Conservation (phyloP, 2,113 vertebrate species). For the Cromileptes altivelis region DNA sequence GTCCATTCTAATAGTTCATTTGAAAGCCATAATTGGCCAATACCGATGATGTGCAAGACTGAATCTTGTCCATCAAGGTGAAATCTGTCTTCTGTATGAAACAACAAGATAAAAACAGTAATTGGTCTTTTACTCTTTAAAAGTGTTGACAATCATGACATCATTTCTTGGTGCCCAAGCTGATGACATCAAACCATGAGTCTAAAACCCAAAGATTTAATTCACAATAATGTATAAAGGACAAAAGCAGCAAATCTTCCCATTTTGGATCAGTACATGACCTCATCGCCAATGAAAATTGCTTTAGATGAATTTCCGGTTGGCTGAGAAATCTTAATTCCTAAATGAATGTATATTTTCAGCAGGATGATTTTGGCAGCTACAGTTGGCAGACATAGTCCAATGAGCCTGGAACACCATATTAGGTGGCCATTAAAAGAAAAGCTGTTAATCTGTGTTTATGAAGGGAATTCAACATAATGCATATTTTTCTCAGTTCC, state of each 20-base stretch:
- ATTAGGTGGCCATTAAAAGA: background rate
- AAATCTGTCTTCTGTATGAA: too few species aligned
- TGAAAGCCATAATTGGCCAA: too few species aligned
- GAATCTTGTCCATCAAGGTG: too few species aligned
- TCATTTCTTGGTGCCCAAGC: background rate
- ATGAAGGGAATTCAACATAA: conserved; percentile 2
- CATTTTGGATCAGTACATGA: background rate
- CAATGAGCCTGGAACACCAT: background rate
- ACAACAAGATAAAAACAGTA: background rate
- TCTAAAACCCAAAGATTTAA: background rate
- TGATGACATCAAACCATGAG: background rate
- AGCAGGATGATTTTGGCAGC: background rate
- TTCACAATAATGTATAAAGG: background rate
- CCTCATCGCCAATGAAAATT: background rate
- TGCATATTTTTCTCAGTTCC: background rate
- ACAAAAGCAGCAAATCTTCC: background rate
- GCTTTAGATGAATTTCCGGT: background rate
- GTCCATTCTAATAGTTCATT: too few species aligned
- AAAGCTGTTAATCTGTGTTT: conserved; percentile 1
- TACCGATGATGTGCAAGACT: too few species aligned
- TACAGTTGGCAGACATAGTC: background rate
- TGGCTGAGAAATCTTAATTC: background rate
- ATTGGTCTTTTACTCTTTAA: too few species aligned
- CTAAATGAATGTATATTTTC: background rate
- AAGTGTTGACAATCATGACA: background rate